A percentile compares a stretch with the other conserved stretches of the same genome.
phyloP scores from a whole-genome alignment of 2,113 vertebrate species.

The Ictalurus punctatus region DNA sequence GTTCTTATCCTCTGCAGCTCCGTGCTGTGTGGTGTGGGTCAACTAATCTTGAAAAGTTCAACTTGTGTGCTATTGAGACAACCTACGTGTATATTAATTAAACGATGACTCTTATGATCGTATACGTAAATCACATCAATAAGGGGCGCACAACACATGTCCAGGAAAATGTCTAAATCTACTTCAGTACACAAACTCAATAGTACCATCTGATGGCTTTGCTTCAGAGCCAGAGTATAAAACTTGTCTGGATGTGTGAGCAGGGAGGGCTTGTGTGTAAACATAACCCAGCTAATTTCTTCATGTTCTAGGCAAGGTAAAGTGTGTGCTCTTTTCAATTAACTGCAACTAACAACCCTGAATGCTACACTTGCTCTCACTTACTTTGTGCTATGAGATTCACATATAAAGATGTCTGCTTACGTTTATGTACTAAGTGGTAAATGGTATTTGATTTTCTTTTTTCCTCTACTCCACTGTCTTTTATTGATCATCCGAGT shows the following conservation, averaged over 20 bases:
- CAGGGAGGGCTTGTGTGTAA: background rate
- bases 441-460: background rate
- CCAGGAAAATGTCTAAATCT: background rate
- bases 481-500: background rate
- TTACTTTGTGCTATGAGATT: background rate
- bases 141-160: background rate
- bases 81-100: background rate
- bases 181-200: background rate
- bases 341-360: background rate
- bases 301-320: background rate
- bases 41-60: background rate
- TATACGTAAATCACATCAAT: background rate
- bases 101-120: background rate
- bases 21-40: background rate
- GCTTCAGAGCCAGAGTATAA: background rate
- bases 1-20: background rate
- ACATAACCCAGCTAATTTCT: background rate
- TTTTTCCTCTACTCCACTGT: background rate
- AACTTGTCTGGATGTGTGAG: background rate
- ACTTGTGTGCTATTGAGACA: background rate
- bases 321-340: background rate
- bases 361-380: background rate
- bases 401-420: background rate
- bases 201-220: background rate
- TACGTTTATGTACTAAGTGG: background rate